Percentiles rank a stretch among this genome's conserved stretches.
phyloP scores from a whole-genome alignment of 1,140 invertebrate species.

The Hermetia illucens region DNA sequence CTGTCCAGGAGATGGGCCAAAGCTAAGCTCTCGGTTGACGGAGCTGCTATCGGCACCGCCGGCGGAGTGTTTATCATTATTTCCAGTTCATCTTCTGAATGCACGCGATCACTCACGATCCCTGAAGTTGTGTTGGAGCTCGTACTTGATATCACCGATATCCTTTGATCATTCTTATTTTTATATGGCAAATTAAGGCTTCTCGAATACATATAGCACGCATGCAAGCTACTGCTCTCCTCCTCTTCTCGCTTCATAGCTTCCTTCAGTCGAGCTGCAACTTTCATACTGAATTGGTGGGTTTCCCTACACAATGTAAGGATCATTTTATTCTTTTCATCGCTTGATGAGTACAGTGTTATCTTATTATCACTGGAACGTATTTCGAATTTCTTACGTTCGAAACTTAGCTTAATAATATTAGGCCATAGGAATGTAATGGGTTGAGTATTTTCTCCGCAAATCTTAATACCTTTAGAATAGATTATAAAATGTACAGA shows the following conservation, averaged over 20 bases:
- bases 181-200: slow-evolving; percentile 44
- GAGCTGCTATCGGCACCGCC: slow-evolving; percentile 31
- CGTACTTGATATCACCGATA: slow-evolving; percentile 81
- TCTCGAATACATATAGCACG: slow-evolving; percentile 50
- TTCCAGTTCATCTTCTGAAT: slow-evolving; percentile 83
- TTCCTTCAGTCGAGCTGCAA: slow-evolving; percentile 68
- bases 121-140: slow-evolving; percentile 91
- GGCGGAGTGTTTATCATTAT: slow-evolving; percentile 64
- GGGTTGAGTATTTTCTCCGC: slow-evolving; percentile 48
- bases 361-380: slow-evolving; percentile 75
- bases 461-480: slow-evolving; percentile 72
- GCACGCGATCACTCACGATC: slow-evolving; percentile 85
- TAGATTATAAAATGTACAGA: slow-evolving; percentile 69
- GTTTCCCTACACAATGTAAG: slow-evolving; percentile 78
- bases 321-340: slow-evolving; percentile 83
- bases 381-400: slow-evolving; percentile 95
- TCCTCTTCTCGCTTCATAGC: slow-evolving; percentile 62
- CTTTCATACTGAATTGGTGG: slow-evolving; percentile 89
- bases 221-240: slow-evolving; percentile 35
- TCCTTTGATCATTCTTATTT: slow-evolving; percentile 60
- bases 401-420: slow-evolving; percentile 86
- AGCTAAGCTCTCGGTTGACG: slow-evolving; percentile 59
- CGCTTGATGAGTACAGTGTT: slow-evolving; percentile 75
- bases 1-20: slow-evolving; percentile 51
- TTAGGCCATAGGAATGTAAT: slow-evolving; percentile 81